Conservation (phyloP, 1,140 invertebrate genomes). For the Mylabris phalerata region DNA sequence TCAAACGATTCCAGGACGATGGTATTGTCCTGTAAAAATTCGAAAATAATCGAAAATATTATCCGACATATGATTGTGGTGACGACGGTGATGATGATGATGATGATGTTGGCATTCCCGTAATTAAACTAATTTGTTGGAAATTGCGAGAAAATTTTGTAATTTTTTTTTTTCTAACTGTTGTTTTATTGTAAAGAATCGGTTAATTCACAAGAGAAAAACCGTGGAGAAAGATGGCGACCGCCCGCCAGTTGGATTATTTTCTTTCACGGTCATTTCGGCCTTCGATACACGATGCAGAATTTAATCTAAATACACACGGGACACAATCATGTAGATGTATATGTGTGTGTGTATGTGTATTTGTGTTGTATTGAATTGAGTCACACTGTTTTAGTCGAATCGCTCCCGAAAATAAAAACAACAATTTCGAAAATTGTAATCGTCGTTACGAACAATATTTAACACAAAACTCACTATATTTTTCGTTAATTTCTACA, state of each 20-base stretch:
- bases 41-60: not conserved
- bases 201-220: constrained; percentile 41
- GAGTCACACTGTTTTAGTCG: too few species aligned
- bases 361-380: too few species aligned
- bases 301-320: too few species aligned
- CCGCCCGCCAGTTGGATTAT: constrained; percentile 47
- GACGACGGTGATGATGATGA: too few species aligned
- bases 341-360: too few species aligned
- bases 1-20: too few species aligned
- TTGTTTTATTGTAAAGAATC: not conserved
- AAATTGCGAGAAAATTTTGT: constrained; percentile 1
- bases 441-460: constrained; percentile 25
- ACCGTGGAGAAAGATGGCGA: constrained; percentile 52
- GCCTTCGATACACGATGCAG: not conserved
- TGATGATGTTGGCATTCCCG: too few species aligned
- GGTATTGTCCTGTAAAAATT: too few species aligned
- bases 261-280: constrained; percentile 47
- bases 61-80: not conserved
- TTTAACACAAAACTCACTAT: constrained; percentile 22
- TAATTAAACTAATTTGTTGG: not conserved
- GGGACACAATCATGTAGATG: too few species aligned
- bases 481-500: not conserved
- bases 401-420: too few species aligned
- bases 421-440: constrained; percentile 21
- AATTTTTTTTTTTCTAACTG: constrained; percentile 2